Evolutionary conservation across 2,888 invertebrate species (phyloP).

Genomic region (Tenodera sinensis): DNA sequence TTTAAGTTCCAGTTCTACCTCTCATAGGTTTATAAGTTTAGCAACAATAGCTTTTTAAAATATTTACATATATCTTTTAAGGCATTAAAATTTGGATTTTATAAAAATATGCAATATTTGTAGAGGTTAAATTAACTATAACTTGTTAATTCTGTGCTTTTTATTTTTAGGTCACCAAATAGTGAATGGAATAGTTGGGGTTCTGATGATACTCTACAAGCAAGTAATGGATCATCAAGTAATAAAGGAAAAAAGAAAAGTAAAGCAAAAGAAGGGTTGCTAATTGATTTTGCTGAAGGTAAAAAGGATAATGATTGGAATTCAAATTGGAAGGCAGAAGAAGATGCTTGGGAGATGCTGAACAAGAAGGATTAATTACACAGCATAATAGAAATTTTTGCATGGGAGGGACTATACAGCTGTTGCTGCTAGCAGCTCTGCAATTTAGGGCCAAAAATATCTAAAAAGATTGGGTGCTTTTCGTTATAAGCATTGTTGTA

Average conservation of each 20-base stretch:
- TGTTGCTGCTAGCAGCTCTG: not conserved
- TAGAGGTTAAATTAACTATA: no score
- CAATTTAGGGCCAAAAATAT: not conserved
- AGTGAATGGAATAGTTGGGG: slow-evolving; percentile 29
- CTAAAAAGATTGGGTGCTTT: not conserved
- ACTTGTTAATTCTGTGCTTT: not conserved
- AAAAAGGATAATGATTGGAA: slow-evolving; percentile 38
- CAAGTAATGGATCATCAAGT: not conserved
- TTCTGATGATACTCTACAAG: not conserved
- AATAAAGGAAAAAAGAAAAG: slow-evolving; percentile 32
- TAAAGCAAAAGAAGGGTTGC: slow-evolving; percentile 39
- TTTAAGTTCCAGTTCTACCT: no score
- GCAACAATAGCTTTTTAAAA: no score
- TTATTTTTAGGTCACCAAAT: not conserved
- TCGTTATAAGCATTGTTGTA: not conserved
- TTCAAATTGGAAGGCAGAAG: slow-evolving; percentile 55
- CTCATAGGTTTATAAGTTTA: no score
- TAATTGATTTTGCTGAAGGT: slow-evolving; percentile 34
- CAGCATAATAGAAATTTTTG: not conserved
- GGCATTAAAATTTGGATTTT: no score
- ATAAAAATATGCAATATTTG: no score
- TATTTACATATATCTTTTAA: no score
- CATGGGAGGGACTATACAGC: not conserved
- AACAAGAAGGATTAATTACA: slow-evolving; percentile 44
- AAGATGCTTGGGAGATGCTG: slow-evolving; percentile 59